phyloP scores from a whole-genome alignment of 2,888 invertebrate species.

The Scotopteryx bipunctaria region DNA sequence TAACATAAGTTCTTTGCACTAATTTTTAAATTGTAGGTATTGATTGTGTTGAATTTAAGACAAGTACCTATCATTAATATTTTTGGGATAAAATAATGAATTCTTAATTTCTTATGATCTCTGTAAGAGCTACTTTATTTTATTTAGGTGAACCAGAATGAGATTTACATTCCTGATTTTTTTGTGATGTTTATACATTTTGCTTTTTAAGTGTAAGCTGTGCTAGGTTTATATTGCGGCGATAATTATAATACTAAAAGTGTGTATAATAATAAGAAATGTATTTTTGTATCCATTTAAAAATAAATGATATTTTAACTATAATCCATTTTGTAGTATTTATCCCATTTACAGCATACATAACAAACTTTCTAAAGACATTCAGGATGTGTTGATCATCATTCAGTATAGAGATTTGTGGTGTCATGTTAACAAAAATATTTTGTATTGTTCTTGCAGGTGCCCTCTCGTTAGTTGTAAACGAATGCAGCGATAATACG shows the following conservation, averaged over 20 bases:
- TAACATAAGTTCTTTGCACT: slow-evolving; percentile 26
- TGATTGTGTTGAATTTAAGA: slow-evolving; percentile 7
- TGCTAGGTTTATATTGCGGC: slow-evolving; percentile 48
- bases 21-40: slow-evolving; percentile 22
- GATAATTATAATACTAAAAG: slow-evolving; percentile 43
- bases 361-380: too few relatives aligned
- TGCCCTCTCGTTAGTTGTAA: slow-evolving; percentile 74
- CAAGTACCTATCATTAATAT: slow-evolving; percentile 13
- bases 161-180: slow-evolving; percentile 62
- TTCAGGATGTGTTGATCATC: too few relatives aligned
- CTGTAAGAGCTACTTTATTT: slow-evolving; percentile 50
- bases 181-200: slow-evolving; percentile 37
- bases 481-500: slow-evolving; percentile 65
- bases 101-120: slow-evolving; percentile 49
- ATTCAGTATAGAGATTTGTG: too few relatives aligned
- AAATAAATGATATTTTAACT: slow-evolving; percentile 49
- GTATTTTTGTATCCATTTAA: slow-evolving; percentile 63
- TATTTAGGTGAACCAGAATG: slow-evolving; percentile 50
- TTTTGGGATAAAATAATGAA: slow-evolving; percentile 5
- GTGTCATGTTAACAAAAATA: not conserved
- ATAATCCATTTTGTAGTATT: not conserved
- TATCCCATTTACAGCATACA: too few relatives aligned
- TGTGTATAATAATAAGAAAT: slow-evolving; percentile 51
- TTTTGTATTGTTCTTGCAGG: slow-evolving; percentile 55
- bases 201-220: slow-evolving; percentile 21